Base-by-base conservation (phyloP, 1,140 invertebrate species). In the Leptopilina clavipes region DNA sequence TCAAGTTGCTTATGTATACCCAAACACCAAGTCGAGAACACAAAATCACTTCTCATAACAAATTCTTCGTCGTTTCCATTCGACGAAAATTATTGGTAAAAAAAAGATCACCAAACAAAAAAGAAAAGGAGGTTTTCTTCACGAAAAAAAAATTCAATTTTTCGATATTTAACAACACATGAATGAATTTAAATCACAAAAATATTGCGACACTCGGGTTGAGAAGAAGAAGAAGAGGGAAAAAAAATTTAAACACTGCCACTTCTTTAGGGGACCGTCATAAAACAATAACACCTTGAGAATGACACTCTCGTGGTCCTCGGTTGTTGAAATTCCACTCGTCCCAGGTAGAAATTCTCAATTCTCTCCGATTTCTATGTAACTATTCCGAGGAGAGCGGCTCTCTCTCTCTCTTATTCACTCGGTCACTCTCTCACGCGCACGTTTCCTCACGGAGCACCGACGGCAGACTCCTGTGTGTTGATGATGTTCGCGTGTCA, bases 11-110 rank as follows among this genome's bases (percentile, higher is more conserved):
- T 84, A 84, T 79, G 73, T 76, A 77, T 79, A 77, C 74, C 14
- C n/a, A 52, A 52, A 40, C 37, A 40, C 37, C n/a, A 76, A 80
- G 80, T 76, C 79, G 82, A 84, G 75, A 74, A 77, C 83, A 40
- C 37, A 82, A 83, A 80, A 86, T 88, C 88, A 88, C 87, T 87
- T 76, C 78, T 88, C 82, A 87, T 87, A 80, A 82, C 84, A 85
- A 88, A 81, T 82, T 74, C 73, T 76, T 77, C 75, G 72, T 45
- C 74, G 12, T 71, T n/a, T 79, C 77, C 77, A 80, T 78, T 70
- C 17, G 72, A 65, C 44, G 71, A 31, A n/a, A n/a, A n/a, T 6
- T 40, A 40, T 40, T 8, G 1, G 25, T 31, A n/a, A 31, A 31
- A 6, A 0, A 40, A 40, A 40, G 7, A 7, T 40, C 52, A 18